A percentile compares a stretch with the other conserved stretches of the same genome.
Evolutionary conservation across 2,113 vertebrate species (phyloP).

Genomic region (Lates calcarifer): DNA sequence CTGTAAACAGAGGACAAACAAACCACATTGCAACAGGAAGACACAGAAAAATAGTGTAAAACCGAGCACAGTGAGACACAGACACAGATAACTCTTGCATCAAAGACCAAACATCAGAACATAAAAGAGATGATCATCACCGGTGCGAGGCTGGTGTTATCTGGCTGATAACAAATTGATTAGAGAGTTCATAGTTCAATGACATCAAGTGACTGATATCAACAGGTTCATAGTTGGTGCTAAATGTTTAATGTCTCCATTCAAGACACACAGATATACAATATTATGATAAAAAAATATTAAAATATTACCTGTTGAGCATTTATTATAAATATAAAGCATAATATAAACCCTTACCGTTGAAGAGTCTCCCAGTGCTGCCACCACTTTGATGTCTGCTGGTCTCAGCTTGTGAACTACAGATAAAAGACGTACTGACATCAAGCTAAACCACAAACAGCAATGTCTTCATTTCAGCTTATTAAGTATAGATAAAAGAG

Average conservation of each 20-base stretch:
- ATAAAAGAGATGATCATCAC: constrained; percentile 24
- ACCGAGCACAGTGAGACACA: not conserved
- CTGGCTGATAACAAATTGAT: constrained; percentile 49
- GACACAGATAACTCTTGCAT: constrained; percentile 5
- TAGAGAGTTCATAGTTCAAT: constrained; percentile 55
- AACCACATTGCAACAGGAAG: not conserved
- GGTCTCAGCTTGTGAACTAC: constrained; percentile 89
- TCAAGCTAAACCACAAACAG: not conserved
- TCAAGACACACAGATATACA: not conserved
- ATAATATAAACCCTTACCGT: constrained; percentile 89
- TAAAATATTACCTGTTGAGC: not conserved
- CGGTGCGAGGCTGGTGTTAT: not conserved
- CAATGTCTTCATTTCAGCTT: not conserved
- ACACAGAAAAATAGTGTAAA: not conserved
- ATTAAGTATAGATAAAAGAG: not conserved
- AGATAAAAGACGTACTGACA: constrained; percentile 4
- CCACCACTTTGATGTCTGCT: constrained; percentile 89
- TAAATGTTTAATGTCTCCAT: not conserved
- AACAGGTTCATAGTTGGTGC: constrained; percentile 4
- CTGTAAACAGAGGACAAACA: constrained; percentile 72
- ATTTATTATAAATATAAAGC: not conserved
- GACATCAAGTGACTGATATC: constrained; percentile 9
- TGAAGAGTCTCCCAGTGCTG: constrained; percentile 90
- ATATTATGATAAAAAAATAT: not conserved
- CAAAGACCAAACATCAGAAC: constrained; percentile 5